Evolutionary conservation across 2,888 invertebrate species (phyloP).

Genomic region (Gasteruption jaculator): DNA sequence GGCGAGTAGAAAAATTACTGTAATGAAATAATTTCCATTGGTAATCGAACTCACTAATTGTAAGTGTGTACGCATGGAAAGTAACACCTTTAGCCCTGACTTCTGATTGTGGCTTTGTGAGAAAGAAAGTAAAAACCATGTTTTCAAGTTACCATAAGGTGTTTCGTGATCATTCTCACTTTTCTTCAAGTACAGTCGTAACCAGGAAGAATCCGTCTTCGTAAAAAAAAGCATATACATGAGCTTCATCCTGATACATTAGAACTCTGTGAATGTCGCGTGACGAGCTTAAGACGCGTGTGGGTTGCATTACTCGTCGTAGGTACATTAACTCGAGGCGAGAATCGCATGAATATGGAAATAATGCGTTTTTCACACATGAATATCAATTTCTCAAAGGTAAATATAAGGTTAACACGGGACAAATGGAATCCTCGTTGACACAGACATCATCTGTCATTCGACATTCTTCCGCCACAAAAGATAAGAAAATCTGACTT

Average conservation of each 20-base stretch:
- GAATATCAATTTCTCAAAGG: neutral
- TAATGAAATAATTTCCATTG: too few species aligned
- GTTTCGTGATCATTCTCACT: too few species aligned
- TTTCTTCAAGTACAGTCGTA: too few species aligned
- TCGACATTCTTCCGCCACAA: constrained; percentile 10
- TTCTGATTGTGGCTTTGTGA: too few species aligned
- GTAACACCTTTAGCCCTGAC: too few species aligned
- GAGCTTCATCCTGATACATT: constrained; percentile 14
- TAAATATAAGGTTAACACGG: constrained; percentile 13
- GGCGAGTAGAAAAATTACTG: too few species aligned
- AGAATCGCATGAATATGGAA: constrained; percentile 26
- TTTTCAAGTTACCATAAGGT: too few species aligned
- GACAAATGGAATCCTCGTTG: constrained; percentile 18
- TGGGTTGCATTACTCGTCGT: constrained; percentile 19
- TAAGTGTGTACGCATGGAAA: too few species aligned
- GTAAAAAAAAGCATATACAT: constrained; percentile 3
- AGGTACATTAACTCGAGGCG: constrained; percentile 24
- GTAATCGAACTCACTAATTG: too few species aligned
- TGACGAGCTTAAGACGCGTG: constrained; percentile 16
- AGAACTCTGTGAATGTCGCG: constrained; percentile 13
- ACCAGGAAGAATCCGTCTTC: too few species aligned
- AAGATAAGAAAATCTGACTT: too few species aligned
- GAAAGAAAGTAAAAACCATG: too few species aligned
- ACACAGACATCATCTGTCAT: constrained; percentile 23
- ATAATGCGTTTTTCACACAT: constrained; percentile 14